These are phyloP conservation scores for Amphipyra tragopoginis DNA, from an alignment of 2,888 invertebrate genomes.

Conservation along the genomic window DNA sequence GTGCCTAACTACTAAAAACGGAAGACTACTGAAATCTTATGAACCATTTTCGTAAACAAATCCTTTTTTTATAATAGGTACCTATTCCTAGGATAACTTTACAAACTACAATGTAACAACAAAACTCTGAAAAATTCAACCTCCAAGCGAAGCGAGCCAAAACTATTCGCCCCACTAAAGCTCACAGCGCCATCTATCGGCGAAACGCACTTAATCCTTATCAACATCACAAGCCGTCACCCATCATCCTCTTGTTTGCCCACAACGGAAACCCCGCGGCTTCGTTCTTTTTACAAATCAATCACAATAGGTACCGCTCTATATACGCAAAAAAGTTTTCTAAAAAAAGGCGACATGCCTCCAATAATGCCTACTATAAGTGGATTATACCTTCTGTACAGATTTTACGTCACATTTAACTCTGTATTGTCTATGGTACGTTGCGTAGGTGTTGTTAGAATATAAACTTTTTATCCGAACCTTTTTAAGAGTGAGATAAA, in stretches of 20 bases:
- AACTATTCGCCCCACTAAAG: constrained; percentile 18
- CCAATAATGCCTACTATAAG: constrained; percentile 74
- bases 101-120: too few relatives aligned
- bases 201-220: constrained; percentile 19
- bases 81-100: too few relatives aligned
- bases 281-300: constrained; percentile 84
- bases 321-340: constrained; percentile 69
- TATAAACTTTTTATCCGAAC: constrained; percentile 76
- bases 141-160: not conserved
- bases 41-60: too few relatives aligned
- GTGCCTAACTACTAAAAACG: too few relatives aligned
- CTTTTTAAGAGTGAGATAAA: constrained; percentile 71
- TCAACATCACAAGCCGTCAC: constrained; percentile 44
- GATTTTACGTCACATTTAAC: constrained; percentile 88
- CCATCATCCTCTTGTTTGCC: constrained; percentile 77
- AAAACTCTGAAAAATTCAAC: not conserved
- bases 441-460: constrained; percentile 85
- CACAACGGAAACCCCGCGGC: constrained; percentile 83
- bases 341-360: constrained; percentile 80
- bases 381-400: constrained; percentile 84
- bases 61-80: too few relatives aligned
- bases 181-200: constrained; percentile 73
- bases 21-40: too few relatives aligned
- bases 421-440: constrained; percentile 77
- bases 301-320: constrained; percentile 77